phyloP scores from a whole-genome alignment of 2,113 vertebrate genomes.

The Brachionichthys hirsutus region DNA sequence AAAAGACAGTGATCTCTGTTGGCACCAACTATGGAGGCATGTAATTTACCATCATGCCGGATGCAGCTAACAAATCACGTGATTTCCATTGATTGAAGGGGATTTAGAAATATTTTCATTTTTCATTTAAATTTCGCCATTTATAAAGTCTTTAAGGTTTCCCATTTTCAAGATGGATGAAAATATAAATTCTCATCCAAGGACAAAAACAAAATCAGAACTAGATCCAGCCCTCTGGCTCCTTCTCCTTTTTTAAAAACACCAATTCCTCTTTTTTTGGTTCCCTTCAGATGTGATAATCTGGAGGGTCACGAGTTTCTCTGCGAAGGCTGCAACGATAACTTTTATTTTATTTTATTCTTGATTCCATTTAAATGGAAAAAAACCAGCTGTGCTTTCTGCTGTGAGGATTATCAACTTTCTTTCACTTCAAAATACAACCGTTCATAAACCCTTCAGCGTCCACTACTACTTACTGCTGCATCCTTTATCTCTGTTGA shows the following conservation, averaged over 20 bases:
- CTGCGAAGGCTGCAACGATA: background rate
- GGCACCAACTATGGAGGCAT: slow-evolving; percentile 23
- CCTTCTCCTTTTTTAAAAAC: no score
- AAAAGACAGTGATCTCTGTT: slow-evolving; percentile 17
- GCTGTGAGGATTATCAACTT: background rate
- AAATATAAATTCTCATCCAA: slow-evolving; percentile 21
- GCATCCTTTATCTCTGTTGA: background rate
- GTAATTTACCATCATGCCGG: slow-evolving; percentile 26
- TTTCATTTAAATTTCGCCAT: slow-evolving; percentile 43
- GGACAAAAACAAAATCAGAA: slow-evolving; percentile 20
- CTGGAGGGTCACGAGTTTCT: background rate
- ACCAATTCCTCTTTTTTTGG: no score
- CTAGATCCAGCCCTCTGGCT: no score
- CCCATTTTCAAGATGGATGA: slow-evolving; percentile 34
- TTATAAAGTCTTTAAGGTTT: slow-evolving; percentile 31
- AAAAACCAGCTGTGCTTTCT: no score
- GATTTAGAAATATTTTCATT: slow-evolving; percentile 25
- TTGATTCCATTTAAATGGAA: no score
- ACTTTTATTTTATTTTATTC: no score
- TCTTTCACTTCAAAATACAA: background rate
- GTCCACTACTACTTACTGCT: background rate
- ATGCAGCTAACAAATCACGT: slow-evolving; percentile 15
- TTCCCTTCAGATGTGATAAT: no score
- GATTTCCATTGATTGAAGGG: slow-evolving; percentile 43
- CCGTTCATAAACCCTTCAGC: background rate